phyloP scores from a whole-genome alignment of 2,113 vertebrate genomes.

The Oreochromis spilurus region DNA sequence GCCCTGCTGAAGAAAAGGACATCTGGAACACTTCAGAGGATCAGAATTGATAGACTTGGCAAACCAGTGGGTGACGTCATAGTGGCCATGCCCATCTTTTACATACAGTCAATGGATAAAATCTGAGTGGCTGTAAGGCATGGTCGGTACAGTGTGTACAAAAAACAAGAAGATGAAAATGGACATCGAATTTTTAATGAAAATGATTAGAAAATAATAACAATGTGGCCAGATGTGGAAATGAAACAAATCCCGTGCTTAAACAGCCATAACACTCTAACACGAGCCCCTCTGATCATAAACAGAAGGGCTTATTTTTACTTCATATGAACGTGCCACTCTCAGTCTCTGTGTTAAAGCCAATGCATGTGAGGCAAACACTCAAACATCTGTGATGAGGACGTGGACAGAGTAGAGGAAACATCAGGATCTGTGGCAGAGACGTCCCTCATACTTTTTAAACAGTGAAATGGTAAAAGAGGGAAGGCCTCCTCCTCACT shows the following conservation, averaged over 20 bases:
- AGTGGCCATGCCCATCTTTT: not conserved
- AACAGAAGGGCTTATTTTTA: not conserved
- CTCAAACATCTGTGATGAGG: conserved; percentile 23
- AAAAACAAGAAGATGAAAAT: not conserved
- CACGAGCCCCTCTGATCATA: not conserved
- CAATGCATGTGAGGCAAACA: conserved; percentile 17
- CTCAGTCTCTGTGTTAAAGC: not conserved
- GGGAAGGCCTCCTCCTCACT: fast-evolving
- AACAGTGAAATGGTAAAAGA: not conserved
- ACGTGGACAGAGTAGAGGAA: conserved; percentile 17
- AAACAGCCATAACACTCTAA: fast-evolving
- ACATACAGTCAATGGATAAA: not conserved
- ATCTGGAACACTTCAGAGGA: not conserved
- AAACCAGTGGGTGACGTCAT: too few relatives aligned
- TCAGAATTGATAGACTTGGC: too few relatives aligned
- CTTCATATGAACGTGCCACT: not conserved
- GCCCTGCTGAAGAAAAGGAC: not conserved
- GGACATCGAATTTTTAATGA: not conserved
- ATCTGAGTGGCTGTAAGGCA: not conserved
- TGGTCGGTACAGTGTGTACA: not conserved
- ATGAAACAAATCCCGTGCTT: not conserved
- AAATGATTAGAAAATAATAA: not conserved
- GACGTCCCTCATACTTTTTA: not conserved
- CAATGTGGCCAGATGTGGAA: not conserved
- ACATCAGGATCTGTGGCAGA: not conserved